Conservation (phyloP, 1,140 invertebrate species). For the Thalassaphorura encarpata region DNA sequence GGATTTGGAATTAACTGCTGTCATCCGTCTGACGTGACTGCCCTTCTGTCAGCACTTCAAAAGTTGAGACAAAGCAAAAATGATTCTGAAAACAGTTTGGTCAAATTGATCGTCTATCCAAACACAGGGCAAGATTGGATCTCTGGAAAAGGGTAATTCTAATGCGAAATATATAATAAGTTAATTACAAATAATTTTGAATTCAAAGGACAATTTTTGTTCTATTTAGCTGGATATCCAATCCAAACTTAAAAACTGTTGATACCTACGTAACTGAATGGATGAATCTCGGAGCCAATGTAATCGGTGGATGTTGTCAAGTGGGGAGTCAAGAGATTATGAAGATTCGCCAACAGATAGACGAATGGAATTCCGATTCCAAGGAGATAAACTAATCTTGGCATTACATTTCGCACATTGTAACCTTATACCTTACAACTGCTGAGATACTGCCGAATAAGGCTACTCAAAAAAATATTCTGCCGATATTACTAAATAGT, state of each 20-base stretch:
- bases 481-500: no score
- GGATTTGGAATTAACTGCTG: constrained; percentile 52
- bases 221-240: constrained; percentile 47
- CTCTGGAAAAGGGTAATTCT: constrained; percentile 39
- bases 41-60: constrained; percentile 46
- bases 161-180: neutral
- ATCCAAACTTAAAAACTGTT: constrained; percentile 44
- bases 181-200: constrained; percentile 1
- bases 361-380: no score
- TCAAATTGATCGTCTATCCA: constrained; percentile 59
- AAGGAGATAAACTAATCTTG: no score
- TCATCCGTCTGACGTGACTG: constrained; percentile 38
- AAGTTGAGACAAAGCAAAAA: constrained; percentile 34
- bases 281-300: constrained; percentile 56
- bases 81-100: constrained; percentile 31
- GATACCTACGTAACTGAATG: constrained; percentile 53
- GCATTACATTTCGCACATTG: no score
- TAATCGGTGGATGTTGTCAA: constrained; percentile 69
- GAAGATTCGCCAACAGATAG: constrained; percentile 41
- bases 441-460: no score
- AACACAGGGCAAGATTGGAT: constrained; percentile 57
- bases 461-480: no score
- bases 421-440: no score
- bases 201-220: no score
- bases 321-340: constrained; percentile 53